Conservation (phyloP, 2,113 vertebrate species). For the Aix galericulata region DNA sequence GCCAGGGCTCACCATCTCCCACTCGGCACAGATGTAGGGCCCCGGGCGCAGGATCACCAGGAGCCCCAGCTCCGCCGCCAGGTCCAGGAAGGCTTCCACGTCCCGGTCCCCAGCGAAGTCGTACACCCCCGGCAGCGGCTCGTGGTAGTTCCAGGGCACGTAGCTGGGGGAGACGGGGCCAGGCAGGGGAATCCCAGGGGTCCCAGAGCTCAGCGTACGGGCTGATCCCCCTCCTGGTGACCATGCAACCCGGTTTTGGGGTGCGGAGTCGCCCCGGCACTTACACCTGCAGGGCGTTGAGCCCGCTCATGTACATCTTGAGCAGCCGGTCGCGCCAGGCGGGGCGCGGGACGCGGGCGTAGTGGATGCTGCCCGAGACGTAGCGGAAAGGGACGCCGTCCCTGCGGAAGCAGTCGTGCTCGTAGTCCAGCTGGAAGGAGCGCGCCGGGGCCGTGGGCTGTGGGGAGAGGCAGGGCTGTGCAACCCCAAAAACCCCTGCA, state of each 20-base stretch:
- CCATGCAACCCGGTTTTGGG: not conserved
- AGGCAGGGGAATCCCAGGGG: no score
- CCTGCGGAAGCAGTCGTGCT: conserved; percentile 84
- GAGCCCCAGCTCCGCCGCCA: conserved; percentile 86
- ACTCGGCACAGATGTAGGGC: conserved; percentile 98
- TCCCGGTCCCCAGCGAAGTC: conserved; percentile 87
- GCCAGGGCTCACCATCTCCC: conserved; percentile 92
- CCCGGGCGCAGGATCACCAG: conserved; percentile 94
- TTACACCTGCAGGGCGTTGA: conserved; percentile 92
- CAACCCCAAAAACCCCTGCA: not conserved
- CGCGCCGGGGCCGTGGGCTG: conserved; percentile 30
- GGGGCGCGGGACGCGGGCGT: conserved; percentile 85
- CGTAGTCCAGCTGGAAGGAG: conserved; percentile 87
- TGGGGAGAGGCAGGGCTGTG: not conserved
- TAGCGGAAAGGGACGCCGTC: conserved; percentile 89
- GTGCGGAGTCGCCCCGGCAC: not conserved
- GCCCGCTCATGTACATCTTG: conserved; percentile 94
- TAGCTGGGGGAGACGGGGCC: conserved; percentile 77
- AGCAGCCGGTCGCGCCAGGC: conserved; percentile 92
- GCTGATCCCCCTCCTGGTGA: not conserved
- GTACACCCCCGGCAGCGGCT: conserved; percentile 81
- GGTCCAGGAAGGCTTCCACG: conserved; percentile 86
- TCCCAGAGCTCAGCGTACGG: not conserved
- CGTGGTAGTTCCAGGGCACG: conserved; percentile 96
- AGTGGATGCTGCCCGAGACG: conserved; percentile 94